Percentiles rank a stretch among this genome's conserved stretches.
These are phyloP conservation scores for Heterodera schachtii DNA, from an alignment of 1,140 invertebrate species.

Conservation along the genomic window DNA sequence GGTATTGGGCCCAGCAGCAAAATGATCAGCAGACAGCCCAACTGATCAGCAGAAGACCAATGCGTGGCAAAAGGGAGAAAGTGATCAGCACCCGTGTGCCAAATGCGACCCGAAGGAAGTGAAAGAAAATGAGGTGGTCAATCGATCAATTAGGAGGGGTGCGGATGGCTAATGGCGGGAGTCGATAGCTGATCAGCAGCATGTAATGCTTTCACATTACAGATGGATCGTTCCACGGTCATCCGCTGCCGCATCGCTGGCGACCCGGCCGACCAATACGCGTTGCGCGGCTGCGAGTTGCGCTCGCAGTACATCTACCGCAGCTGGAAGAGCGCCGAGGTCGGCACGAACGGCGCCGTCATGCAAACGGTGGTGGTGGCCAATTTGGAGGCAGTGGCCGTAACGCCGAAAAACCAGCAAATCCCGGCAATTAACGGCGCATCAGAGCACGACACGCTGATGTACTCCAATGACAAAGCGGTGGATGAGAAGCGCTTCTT, in stretches of 20 bases:
- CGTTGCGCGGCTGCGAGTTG: slow-evolving; percentile 26
- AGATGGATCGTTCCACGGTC: slow-evolving; percentile 25
- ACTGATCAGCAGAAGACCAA: slow-evolving; percentile 12
- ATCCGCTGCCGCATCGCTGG: slow-evolving; percentile 6
- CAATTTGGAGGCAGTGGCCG: background rate
- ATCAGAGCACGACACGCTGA: slow-evolving; percentile 41
- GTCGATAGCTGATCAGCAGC: background rate
- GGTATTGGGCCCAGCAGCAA: slow-evolving; percentile 17
- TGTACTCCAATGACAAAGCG: slow-evolving; percentile 51
- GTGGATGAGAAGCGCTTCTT: slow-evolving; percentile 51
- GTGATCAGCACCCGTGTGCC: slow-evolving; percentile 32
- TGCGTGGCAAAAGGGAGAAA: slow-evolving; percentile 5
- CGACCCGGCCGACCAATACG: slow-evolving; percentile 16
- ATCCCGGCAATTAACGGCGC: background rate
- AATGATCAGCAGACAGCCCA: slow-evolving; percentile 9
- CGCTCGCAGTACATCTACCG: slow-evolving; percentile 37
- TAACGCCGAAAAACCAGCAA: slow-evolving; percentile 13
- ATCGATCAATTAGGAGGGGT: background rate
- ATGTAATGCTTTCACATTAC: background rate
- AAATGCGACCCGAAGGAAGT: slow-evolving; percentile 39
- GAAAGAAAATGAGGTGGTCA: slow-evolving; percentile 23
- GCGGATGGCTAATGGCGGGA: background rate
- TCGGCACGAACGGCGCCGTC: background rate
- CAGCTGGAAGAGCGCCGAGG: slow-evolving; percentile 15
- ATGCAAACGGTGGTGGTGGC: slow-evolving; percentile 34